phyloP scores from a whole-genome alignment of 1,140 invertebrate genomes.

The Drosophila tristis region DNA sequence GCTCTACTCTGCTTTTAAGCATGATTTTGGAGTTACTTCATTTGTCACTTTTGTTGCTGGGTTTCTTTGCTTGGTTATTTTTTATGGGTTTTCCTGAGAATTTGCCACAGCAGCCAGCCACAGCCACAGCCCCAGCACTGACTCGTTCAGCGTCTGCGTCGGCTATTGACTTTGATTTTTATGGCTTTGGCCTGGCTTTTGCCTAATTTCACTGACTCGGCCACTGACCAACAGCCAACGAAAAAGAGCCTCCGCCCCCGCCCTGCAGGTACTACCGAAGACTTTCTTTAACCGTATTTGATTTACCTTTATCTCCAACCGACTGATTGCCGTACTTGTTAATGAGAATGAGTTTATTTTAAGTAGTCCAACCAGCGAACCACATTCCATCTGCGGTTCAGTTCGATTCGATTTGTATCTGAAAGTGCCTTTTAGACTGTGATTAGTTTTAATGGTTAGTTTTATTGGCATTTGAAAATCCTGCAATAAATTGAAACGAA shows the following conservation, averaged over 20 bases:
- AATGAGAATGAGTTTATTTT: constrained; percentile 80
- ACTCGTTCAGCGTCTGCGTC: constrained; percentile 33
- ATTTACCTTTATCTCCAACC: constrained; percentile 26
- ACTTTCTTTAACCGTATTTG: constrained; percentile 67
- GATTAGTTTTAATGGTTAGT: constrained; percentile 77
- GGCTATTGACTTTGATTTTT: constrained; percentile 81
- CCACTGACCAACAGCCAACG: constrained; percentile 48
- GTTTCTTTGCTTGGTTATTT: constrained; percentile 45
- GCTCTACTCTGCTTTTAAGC: constrained; percentile 63
- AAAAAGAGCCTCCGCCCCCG: constrained; percentile 38
- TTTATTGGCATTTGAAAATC: constrained; percentile 41
- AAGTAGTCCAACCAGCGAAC: constrained; percentile 57
- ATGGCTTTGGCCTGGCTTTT: constrained; percentile 59
- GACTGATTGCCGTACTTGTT: constrained; percentile 46
- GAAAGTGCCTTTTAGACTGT: constrained; percentile 76
- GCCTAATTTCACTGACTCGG: constrained; percentile 67
- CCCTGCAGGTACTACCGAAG: constrained; percentile 33
- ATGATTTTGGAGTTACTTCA: constrained; percentile 79
- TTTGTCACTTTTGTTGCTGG: constrained; percentile 68
- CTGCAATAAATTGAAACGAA: constrained; percentile 48
- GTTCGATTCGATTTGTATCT: constrained; percentile 69
- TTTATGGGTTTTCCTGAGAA: constrained; percentile 79
- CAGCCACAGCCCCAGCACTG: constrained; percentile 2
- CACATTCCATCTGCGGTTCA: constrained; percentile 61
- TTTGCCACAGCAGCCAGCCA: constrained; percentile 64